A percentile compares a stretch with the other conserved stretches of the same genome.
These are phyloP conservation scores for Lasiurus borealis DNA, from an alignment of 2,113 vertebrate species.

Conservation along the genomic window DNA sequence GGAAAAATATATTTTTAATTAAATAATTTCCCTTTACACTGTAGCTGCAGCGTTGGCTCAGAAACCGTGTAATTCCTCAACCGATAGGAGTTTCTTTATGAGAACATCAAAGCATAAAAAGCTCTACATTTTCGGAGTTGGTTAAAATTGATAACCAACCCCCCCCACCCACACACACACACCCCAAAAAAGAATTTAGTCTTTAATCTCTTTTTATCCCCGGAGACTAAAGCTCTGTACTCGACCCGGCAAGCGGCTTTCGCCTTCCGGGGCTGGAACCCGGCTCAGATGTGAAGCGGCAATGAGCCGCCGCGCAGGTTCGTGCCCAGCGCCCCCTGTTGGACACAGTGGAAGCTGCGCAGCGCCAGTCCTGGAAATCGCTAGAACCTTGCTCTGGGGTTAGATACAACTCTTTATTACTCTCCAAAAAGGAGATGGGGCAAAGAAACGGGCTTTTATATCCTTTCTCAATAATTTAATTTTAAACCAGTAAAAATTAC, in stretches of 20 bases:
- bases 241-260: slow-evolving; percentile 84
- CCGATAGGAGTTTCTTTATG: slow-evolving; percentile 86
- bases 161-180: background rate
- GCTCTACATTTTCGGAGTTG: slow-evolving; percentile 86
- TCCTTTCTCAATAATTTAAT: slow-evolving; percentile 41
- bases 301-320: slow-evolving; percentile 73
- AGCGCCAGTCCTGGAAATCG: slow-evolving; percentile 71
- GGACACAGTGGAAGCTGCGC: slow-evolving; percentile 81
- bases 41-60: slow-evolving; percentile 77
- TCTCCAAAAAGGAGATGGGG: slow-evolving; percentile 50
- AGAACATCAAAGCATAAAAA: slow-evolving; percentile 87
- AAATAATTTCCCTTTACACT: slow-evolving; percentile 86
- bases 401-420: slow-evolving; percentile 61
- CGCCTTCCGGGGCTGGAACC: slow-evolving; percentile 79
- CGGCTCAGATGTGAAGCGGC: slow-evolving; percentile 81
- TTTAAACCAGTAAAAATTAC: slow-evolving; percentile 55
- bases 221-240: slow-evolving; percentile 86
- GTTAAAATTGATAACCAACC: slow-evolving; percentile 83
- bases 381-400: slow-evolving; percentile 57
- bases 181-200: slow-evolving; percentile 81
- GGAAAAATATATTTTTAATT: slow-evolving; percentile 86
- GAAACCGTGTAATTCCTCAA: slow-evolving; percentile 85
- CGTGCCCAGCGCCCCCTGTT: slow-evolving; percentile 87
- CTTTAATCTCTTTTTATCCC: slow-evolving; percentile 89
- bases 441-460: slow-evolving; percentile 35